phyloP scores from a whole-genome alignment of 2,797 vertebrate genomes.

The Phrynocephalus forsythii region DNA sequence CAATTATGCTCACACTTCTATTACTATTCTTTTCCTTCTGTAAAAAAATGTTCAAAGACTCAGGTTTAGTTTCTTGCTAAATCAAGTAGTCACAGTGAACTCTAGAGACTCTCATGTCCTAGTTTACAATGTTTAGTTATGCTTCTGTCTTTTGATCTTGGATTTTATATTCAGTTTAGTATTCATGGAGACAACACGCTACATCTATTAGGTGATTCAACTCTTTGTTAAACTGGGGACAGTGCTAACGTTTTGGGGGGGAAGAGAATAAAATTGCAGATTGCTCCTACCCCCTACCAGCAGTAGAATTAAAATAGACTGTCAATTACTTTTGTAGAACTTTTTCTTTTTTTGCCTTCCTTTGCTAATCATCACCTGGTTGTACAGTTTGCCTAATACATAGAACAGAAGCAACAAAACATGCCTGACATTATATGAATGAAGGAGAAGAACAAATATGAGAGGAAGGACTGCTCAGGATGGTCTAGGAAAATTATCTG shows the following conservation, averaged over 20 bases:
- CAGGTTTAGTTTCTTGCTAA: slow-evolving; percentile 49
- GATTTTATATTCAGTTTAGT: slow-evolving; percentile 62
- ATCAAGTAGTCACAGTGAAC: slow-evolving; percentile 56
- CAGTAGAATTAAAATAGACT: slow-evolving; percentile 51
- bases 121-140: slow-evolving; percentile 52
- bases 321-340: slow-evolving; percentile 44
- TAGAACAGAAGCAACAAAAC: slow-evolving; percentile 31
- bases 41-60: slow-evolving; percentile 66
- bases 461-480: not conserved
- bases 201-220: slow-evolving; percentile 53
- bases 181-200: slow-evolving; percentile 49
- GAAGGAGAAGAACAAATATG: not conserved
- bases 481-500: not conserved
- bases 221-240: slow-evolving; percentile 57
- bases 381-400: slow-evolving; percentile 33
- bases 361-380: slow-evolving; percentile 53
- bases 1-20: slow-evolving; percentile 64
- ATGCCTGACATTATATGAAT: slow-evolving; percentile 5
- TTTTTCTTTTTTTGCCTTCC: slow-evolving; percentile 33
- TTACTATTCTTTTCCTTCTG: slow-evolving; percentile 43
- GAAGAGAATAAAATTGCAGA: slow-evolving; percentile 59
- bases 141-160: slow-evolving; percentile 59
- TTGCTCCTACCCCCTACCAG: slow-evolving; percentile 11
- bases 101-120: slow-evolving; percentile 56
- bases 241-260: too few species aligned